Base-by-base conservation (phyloP, 2,113 vertebrate genomes). In the Petromus typicus region DNA sequence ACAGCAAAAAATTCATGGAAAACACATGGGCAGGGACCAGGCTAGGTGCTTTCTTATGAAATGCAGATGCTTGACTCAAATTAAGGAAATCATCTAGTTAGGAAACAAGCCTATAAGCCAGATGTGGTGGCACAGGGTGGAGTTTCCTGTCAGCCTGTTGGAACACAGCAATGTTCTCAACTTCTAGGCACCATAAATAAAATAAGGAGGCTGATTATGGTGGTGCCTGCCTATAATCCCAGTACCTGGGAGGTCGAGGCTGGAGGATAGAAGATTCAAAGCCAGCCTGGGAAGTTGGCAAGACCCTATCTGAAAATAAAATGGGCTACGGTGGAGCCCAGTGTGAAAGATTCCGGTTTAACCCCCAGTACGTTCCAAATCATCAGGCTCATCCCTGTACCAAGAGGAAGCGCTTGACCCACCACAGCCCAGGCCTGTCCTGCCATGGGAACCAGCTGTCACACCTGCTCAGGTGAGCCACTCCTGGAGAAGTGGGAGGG, bases 21-120 rank as follows among this genome's bases (percentile, higher is more conserved):
- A 37, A 66, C 0, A 8, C 7, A 0, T 0, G 0, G 30, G 4
- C 45, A 10, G 37, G 27, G 20, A 2, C 6, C 3, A 4, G 7
- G 7, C 2, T 11, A 51, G n/a, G 25, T 25, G 2, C 5, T 75
- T 73, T 45, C 67, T 61, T 40, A 23, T 7, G 25, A 25, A 79
- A 22, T 2, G 48, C 9, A 18, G 3, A 45, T 16, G 61, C 40
- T 32, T 48, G 27, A 10, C 67, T 54, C 32, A 67, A 64, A 3
- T 6, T 83, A 37, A 45, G 64, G 25, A 69, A 43, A 69, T 51
- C 25, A 51, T 32, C 1, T 7, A 45, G 40, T 75, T 45, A 43
- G 71, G 37, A 45, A 45, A 16, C 40, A 75, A 75, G 40, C 23
- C 23, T 43, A 7, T n/a, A 67, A 73, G 25, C 71, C 71, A 16